Conservation (phyloP, 2,797 vertebrate species). For the Betta splendens region DNA sequence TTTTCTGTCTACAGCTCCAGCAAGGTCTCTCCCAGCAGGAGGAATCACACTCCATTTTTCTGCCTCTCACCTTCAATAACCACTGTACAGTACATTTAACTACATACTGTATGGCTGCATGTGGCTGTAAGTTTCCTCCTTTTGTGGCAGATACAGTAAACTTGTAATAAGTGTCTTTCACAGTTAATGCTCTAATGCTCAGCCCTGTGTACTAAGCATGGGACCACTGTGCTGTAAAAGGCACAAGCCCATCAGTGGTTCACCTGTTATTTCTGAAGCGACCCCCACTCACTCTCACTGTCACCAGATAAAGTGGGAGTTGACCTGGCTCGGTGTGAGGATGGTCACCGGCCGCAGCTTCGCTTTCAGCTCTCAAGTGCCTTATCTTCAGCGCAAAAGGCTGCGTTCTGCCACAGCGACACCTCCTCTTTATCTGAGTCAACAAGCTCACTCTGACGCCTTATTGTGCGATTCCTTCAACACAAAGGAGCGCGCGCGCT, state of each 20-base stretch:
- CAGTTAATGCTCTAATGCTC: slow-evolving; percentile 3
- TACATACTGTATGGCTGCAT: no score
- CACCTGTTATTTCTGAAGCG: not conserved
- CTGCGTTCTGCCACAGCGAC: slow-evolving; percentile 44
- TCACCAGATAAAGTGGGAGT: slow-evolving; percentile 15
- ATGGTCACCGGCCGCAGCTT: slow-evolving; percentile 38
- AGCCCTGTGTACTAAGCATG: not conserved
- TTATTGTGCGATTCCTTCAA: slow-evolving; percentile 61
- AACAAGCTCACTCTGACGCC: slow-evolving; percentile 25
- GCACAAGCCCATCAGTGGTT: not conserved
- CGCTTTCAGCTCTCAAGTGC: slow-evolving; percentile 45
- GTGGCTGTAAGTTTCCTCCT: no score
- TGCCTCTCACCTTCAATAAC: slow-evolving; percentile 54
- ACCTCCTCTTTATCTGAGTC: slow-evolving; percentile 58
- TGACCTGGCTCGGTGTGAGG: slow-evolving; percentile 40
- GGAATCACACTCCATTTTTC: slow-evolving; percentile 40
- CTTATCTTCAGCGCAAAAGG: slow-evolving; percentile 63
- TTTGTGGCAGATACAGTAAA: slow-evolving; percentile 14
- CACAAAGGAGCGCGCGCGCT: slow-evolving; percentile 27
- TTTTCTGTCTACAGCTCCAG: not conserved
- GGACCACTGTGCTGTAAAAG: no score
- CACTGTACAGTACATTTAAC: slow-evolving; percentile 28
- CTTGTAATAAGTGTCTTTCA: no score
- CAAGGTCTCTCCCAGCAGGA: slow-evolving; percentile 13
- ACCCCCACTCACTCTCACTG: slow-evolving; percentile 9